Evolutionary conservation across 2,113 vertebrate species (phyloP), one percentile per base, ranked within the genome.

Genomic region (Brienomyrus longianalis): DNA sequence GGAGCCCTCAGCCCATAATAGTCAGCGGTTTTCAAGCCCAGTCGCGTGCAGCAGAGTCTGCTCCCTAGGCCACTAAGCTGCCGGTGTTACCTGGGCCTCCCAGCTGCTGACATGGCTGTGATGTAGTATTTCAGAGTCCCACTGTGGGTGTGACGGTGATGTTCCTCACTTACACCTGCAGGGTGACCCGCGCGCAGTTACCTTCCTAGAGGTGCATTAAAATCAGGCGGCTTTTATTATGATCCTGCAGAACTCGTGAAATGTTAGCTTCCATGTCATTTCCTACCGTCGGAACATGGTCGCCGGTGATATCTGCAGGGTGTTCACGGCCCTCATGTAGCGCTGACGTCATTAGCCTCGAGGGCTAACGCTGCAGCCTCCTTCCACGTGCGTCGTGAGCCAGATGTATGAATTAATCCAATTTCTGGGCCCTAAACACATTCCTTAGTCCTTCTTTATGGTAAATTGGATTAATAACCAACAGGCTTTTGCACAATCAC

Each of bases 381-480:
- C 19, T 23, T 80, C 54, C 86, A 56, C 59, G 74, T 88, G 66
- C 85, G 39, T 77, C 11, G 27, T 66, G 35, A 51, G 59, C 15
- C 47, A 86, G 66, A 88, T 90, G 83, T 86, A 77, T 88, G 86
- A 80, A 77, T 92, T 92, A 92, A 90, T 88, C 90, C 88, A 50
- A 85, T 90, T 87, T 74, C 80, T 59, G 70, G 90, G 90, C 83
- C 52, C 43, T 70, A 91, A 88, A 51, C 23, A 39, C 52, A 45
- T 47, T 56, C 87, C 45, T 90, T 92, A 93, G 92, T 90, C 89
- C 92, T 93, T 91, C 92, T 94, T 92, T 91, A 88, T 90, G 90
- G 90, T 93, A 92, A 94, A 94, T 91, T 84, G 92, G 90, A 93
- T 93, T 93, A 93, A 92, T 83, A 45, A 92, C 92, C 93, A 92